A percentile compares a stretch with the other conserved stretches of the same genome.
These are phyloP conservation scores for Macroglossus sobrinus DNA, from an alignment of 2,113 vertebrate species.

Conservation along the genomic window DNA sequence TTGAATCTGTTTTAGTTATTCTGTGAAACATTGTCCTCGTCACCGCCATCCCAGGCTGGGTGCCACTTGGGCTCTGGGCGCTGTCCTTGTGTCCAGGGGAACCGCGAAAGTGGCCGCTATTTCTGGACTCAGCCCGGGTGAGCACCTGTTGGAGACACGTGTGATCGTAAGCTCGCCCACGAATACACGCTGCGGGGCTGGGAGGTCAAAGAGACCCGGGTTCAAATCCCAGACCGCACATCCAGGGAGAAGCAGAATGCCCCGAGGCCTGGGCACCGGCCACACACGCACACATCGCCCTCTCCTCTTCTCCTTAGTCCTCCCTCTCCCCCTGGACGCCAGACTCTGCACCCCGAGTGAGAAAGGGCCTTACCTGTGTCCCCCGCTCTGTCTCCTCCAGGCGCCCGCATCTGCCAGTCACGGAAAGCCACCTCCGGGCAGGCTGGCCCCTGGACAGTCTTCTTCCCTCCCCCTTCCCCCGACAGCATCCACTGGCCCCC, in stretches of 20 bases:
- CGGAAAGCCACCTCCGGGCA: neutral
- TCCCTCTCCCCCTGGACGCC: neutral
- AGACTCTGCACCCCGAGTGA: neutral
- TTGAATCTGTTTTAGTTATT: no score
- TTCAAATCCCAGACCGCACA: neutral
- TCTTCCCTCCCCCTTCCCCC: no score
- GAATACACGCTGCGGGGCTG: neutral
- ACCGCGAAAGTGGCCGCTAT: neutral
- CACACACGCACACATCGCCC: no score
- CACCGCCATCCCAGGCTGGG: no score
- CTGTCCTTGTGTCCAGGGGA: neutral
- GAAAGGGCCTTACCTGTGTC: neutral
- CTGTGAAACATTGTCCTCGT: no score
- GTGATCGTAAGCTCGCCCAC: no score
- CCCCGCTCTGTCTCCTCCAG: neutral
- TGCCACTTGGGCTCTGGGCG: neutral
- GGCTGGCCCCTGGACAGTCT: neutral
- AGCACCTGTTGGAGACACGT: neutral
- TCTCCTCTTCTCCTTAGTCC: no score
- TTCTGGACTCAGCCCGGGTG: neutral
- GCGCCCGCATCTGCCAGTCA: neutral
- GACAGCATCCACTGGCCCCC: neutral
- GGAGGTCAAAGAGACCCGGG: neutral
- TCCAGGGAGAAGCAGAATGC: neutral
- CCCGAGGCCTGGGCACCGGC: neutral